These are phyloP conservation scores for Heliangelus exortis DNA, from an alignment of 2,797 vertebrate genomes.

Conservation along the genomic window DNA sequence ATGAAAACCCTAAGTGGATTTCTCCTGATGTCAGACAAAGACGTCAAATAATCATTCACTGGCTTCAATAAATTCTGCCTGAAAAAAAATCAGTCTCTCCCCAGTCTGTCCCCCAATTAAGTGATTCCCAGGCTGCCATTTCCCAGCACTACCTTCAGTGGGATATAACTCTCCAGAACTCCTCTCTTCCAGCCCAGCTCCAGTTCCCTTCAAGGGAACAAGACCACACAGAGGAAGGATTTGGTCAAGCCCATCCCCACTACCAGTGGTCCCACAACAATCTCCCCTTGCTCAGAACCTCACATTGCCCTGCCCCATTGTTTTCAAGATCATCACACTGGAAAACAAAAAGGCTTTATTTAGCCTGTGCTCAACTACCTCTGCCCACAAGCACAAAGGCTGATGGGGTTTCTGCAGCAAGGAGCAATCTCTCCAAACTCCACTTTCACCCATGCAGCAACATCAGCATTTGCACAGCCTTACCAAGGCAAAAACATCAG, in stretches of 20 bases:
- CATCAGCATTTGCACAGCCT: not conserved
- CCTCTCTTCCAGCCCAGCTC: not conserved
- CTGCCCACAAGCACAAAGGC: not conserved
- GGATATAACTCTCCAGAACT: not conserved
- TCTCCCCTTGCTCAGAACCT: not conserved
- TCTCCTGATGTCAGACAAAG: not conserved
- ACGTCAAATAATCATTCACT: not conserved
- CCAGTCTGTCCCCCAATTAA: not conserved
- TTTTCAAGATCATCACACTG: not conserved
- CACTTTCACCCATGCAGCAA: fast-evolving
- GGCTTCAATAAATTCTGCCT: not conserved
- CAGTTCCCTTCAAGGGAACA: not conserved
- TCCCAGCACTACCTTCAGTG: not conserved
- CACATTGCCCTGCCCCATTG: too few relatives aligned
- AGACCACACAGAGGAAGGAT: not conserved
- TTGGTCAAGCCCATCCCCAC: not conserved
- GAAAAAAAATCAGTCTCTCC: not conserved
- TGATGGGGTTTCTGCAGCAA: not conserved
- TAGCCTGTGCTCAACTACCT: not conserved
- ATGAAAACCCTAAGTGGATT: not conserved
- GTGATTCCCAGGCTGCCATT: not conserved
- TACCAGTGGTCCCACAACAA: not conserved
- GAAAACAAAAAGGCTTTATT: not conserved
- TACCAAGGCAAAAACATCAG: fast-evolving
- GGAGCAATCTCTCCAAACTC: not conserved